Evolutionary conservation across 2,797 vertebrate genomes (phyloP), one percentile per base, ranked within the genome.

Genomic region (Smutsia gigantea): DNA sequence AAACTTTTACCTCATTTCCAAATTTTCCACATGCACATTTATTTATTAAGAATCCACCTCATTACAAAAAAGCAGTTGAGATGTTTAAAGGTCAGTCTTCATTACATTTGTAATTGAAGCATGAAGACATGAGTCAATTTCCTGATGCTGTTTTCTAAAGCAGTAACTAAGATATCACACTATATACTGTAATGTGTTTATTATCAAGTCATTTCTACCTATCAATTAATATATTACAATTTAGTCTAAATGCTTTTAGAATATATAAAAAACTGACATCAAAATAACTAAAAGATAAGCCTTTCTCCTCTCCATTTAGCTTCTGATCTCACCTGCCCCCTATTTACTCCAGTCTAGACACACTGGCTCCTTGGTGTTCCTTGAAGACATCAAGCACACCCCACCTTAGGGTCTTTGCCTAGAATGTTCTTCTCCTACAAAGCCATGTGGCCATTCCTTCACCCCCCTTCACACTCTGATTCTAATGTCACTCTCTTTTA

Each of bases 131-230:
- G 23, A 46, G 42, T 59, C 34, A 77, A 87, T 69, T 42, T 74
- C 29, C 34, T 86, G 34, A 88, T n/a, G 25, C 14, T 37, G 23
- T 64, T 94, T 90, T 74, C 46, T 42, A 69, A 96, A 63, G 12
- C n/a, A 4, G 79, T 78, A 89, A 84, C n/a, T 37, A 57, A 69
- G 42, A 46, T 18, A 68, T n/a, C 27, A 75, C 11, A 59, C 4
- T 51, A 72, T 96, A 78, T 57, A 74, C 12, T 39, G 2, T n/a
- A 57, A 64, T 31, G 75, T 7, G 12, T 34, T 95, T 46, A 7
- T n/a, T n/a, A 90, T n/a, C 49, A 94, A 72, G 11, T 86, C 87
- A 94, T 51, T 90, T 39, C 29, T 53, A 86, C 23, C 14, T 84
- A 68, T 57, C 25, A 78, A 91, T 11, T 74, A 86, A 72, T 4